Evolutionary conservation across 2,888 invertebrate species (phyloP).

Genomic region (Ormyrus nitidulus): DNA sequence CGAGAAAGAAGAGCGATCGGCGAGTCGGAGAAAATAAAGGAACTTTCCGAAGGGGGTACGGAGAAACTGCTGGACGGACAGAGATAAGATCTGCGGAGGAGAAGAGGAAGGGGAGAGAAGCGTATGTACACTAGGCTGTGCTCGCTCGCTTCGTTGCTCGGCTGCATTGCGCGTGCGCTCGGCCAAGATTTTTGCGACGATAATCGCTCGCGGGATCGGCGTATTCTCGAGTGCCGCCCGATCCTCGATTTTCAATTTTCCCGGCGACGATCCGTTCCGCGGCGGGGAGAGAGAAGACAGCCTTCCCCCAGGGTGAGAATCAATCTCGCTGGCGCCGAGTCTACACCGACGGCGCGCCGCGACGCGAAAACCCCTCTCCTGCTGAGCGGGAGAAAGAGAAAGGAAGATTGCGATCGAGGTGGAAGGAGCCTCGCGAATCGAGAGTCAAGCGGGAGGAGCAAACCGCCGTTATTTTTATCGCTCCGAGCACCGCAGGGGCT

Average conservation of each 20-base stretch:
- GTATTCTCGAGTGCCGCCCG: constrained; percentile 21
- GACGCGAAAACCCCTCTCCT: constrained; percentile 10
- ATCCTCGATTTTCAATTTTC: constrained; percentile 55
- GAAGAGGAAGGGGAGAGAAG: too few species aligned
- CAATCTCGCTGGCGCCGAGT: constrained; percentile 51
- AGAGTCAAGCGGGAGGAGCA: neutral
- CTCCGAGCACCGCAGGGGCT: constrained; percentile 15
- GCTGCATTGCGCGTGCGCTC: constrained; percentile 1
- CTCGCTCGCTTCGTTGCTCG: constrained; percentile 55
- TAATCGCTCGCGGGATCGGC: constrained; percentile 61
- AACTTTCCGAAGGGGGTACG: constrained; percentile 13
- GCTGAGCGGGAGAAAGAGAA: neutral
- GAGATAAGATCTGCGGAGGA: constrained; percentile 60
- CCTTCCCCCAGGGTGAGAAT: constrained; percentile 54
- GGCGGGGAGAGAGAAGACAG: constrained; percentile 16
- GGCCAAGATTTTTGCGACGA: constrained; percentile 61
- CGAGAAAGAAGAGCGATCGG: constrained; percentile 12
- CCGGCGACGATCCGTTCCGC: constrained; percentile 40
- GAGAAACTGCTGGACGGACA: constrained; percentile 54
- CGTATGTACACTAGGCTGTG: too few species aligned
- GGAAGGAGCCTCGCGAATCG: constrained; percentile 5
- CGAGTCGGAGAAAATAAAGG: constrained; percentile 26
- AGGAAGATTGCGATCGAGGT: constrained; percentile 33
- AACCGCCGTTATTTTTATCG: constrained; percentile 43
- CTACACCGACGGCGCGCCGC: constrained; percentile 11